These are phyloP conservation scores for Phalacrocorax carbo DNA, from an alignment of 2,113 vertebrate genomes.

Conservation along the genomic window DNA sequence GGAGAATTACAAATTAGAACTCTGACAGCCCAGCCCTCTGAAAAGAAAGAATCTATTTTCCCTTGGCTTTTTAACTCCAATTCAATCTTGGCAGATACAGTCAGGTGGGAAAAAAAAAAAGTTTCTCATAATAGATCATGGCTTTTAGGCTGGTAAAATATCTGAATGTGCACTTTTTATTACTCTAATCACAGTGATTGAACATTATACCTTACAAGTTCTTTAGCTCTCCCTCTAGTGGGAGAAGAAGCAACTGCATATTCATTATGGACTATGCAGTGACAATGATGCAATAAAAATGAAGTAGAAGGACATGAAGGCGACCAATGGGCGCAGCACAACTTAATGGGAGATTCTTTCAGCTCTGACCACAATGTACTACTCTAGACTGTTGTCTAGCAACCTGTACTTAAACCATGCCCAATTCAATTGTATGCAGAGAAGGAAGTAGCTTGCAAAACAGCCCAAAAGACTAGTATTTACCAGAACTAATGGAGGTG, in stretches of 20 bases:
- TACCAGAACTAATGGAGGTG: background rate
- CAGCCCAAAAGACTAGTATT: background rate
- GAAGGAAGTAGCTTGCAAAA: background rate
- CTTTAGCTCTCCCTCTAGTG: background rate
- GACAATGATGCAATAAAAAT: background rate
- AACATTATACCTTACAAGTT: background rate
- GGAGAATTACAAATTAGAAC: constrained; percentile 33
- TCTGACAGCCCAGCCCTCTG: background rate
- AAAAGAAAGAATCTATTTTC: background rate
- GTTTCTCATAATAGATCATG: background rate
- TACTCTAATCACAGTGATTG: background rate
- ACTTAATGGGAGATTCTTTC: background rate
- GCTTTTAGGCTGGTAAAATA: background rate
- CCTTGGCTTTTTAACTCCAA: background rate
- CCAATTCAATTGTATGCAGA: background rate
- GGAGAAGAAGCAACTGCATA: background rate
- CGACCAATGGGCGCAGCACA: background rate
- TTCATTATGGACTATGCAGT: background rate
- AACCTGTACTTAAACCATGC: background rate
- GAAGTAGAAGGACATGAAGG: background rate
- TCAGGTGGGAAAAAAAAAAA: background rate
- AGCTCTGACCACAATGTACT: background rate
- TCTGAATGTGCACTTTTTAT: background rate
- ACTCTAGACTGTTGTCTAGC: background rate
- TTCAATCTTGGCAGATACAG: background rate